phyloP scores from a whole-genome alignment of 92 coral and sea anemone species.

The Meandrina meandrites region DNA sequence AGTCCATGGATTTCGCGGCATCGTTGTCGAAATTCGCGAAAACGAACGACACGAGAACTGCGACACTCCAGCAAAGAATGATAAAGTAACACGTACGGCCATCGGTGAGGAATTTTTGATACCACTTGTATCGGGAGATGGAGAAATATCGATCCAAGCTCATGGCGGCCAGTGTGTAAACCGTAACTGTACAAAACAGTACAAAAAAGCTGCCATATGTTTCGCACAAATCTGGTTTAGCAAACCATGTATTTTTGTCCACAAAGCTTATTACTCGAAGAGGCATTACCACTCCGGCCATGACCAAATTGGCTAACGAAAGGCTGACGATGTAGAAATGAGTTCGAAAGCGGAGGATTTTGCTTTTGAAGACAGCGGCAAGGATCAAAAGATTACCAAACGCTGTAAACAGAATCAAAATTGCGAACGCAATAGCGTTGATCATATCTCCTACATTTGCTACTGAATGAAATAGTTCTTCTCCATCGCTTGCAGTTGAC shows the following conservation, averaged over 20 bases:
- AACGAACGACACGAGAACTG: constrained; percentile 62
- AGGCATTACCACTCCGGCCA: constrained; percentile 86
- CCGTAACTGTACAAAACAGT: constrained; percentile 78
- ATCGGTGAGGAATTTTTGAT: constrained; percentile 57
- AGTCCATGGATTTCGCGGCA: constrained; percentile 49
- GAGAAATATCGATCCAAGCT: constrained; percentile 79
- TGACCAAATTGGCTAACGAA: constrained; percentile 69
- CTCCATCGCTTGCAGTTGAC: constrained; percentile 7
- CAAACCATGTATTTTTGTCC: constrained; percentile 72
- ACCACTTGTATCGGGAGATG: constrained; percentile 68
- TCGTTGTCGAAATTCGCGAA: constrained; percentile 62
- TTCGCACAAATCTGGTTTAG: constrained; percentile 61
- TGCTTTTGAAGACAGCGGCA: constrained; percentile 59
- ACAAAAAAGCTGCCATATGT: constrained; percentile 74
- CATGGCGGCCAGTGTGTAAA: constrained; percentile 67
- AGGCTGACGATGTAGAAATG: constrained; percentile 69
- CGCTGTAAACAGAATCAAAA: constrained; percentile 72
- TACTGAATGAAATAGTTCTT: constrained; percentile 14
- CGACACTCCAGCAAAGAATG: constrained; percentile 61
- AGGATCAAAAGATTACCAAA: constrained; percentile 73
- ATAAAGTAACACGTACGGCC: constrained; percentile 56
- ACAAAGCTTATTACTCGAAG: constrained; percentile 79
- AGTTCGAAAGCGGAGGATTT: constrained; percentile 61
- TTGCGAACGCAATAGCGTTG: constrained; percentile 66
- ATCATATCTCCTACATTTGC: constrained; percentile 49